Conservation (phyloP, 2,888 invertebrate species). For the Metallyticus violacea region DNA sequence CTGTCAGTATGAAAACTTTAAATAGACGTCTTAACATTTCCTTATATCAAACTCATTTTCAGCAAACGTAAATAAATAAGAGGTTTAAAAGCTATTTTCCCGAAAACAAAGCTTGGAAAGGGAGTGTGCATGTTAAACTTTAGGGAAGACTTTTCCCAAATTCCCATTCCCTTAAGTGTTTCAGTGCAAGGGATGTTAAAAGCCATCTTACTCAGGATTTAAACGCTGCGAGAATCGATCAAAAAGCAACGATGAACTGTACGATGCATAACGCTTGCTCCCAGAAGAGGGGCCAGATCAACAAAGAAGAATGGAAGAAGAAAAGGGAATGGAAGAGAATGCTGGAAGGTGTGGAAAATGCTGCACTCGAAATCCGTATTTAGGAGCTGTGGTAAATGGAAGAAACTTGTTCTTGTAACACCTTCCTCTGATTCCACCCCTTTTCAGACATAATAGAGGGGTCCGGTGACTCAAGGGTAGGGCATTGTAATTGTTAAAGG, state of each 20-base stretch:
- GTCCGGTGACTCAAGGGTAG: not conserved
- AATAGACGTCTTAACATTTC: too few relatives aligned
- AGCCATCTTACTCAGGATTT: too few relatives aligned
- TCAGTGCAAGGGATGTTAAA: not conserved
- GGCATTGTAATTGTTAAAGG: not conserved
- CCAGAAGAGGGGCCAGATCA: not conserved
- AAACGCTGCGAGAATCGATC: not conserved
- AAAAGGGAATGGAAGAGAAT: too few relatives aligned
- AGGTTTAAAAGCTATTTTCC: not conserved
- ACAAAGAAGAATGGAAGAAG: not conserved
- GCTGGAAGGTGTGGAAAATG: not conserved
- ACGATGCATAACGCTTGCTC: too few relatives aligned
- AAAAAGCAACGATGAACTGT: not conserved
- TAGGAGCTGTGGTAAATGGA: constrained; percentile 1
- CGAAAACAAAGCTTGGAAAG: not conserved
- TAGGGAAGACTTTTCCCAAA: too few relatives aligned
- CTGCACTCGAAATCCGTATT: not conserved
- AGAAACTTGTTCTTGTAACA: constrained; percentile 15
- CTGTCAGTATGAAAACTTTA: too few relatives aligned
- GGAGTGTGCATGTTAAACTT: not conserved
- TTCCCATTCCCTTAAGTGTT: not conserved
- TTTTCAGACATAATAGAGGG: not conserved
- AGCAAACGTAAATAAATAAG: not conserved
- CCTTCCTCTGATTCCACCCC: too few relatives aligned
- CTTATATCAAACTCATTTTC: too few relatives aligned